Conservation (phyloP, 2,797 vertebrate species). For the Austrolebias charrua region DNA sequence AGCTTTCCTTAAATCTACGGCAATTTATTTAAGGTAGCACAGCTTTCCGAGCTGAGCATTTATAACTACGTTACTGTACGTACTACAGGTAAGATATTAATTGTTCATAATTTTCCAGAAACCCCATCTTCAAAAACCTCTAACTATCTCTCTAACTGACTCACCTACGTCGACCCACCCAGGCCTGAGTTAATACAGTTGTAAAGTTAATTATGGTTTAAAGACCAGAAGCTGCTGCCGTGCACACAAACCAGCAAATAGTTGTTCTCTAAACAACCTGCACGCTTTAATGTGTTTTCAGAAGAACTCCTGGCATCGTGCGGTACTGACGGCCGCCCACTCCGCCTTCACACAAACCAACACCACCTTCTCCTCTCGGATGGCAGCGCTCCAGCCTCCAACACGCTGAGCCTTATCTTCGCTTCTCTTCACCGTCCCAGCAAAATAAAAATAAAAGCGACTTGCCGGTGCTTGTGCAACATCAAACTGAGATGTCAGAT, state of each 20-base stretch:
- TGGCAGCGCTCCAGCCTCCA: conserved; percentile 69
- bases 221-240: background rate
- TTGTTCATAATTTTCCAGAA: too few species aligned
- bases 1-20: too few species aligned
- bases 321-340: conserved; percentile 63
- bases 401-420: conserved; percentile 59
- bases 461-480: conserved; percentile 15
- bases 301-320: conserved; percentile 56
- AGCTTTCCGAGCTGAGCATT: too few species aligned
- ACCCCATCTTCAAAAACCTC: too few species aligned
- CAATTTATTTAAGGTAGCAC: too few species aligned
- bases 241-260: conserved; percentile 1
- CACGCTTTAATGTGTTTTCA: conserved; percentile 56
- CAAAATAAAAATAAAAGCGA: background rate
- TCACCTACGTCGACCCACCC: background rate
- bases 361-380: conserved; percentile 60
- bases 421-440: conserved; percentile 44
- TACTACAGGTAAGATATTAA: too few species aligned
- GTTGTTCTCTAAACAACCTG: conserved; percentile 41
- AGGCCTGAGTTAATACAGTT: too few species aligned
- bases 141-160: too few species aligned
- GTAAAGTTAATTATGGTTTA: background rate
- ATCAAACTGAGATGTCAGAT: conserved; percentile 11
- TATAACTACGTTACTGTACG: too few species aligned
- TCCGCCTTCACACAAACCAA: conserved; percentile 65